Percentiles rank a stretch among this genome's conserved stretches.
Evolutionary conservation across 2,113 vertebrate genomes (phyloP).

Genomic region (Nettapus auritus): DNA sequence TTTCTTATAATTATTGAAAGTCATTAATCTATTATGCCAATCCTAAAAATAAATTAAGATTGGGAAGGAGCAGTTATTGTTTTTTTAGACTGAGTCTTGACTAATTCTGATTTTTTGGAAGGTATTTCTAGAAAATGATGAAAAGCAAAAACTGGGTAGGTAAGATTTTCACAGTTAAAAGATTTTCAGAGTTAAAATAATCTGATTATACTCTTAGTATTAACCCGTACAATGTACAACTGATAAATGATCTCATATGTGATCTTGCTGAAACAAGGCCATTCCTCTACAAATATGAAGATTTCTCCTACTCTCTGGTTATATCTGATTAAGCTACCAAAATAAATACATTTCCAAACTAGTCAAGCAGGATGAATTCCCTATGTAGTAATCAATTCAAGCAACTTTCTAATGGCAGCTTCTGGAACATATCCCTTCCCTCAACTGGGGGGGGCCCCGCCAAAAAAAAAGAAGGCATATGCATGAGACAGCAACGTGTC

Average conservation of each 20-base stretch:
- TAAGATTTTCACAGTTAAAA: not conserved
- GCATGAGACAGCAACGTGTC: not conserved
- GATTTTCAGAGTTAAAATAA: not conserved
- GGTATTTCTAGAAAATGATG: not conserved
- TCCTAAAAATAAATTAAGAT: not conserved
- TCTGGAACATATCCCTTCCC: too few relatives aligned
- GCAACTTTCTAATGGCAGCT: not conserved
- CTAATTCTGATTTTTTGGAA: not conserved
- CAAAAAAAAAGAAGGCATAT: not conserved
- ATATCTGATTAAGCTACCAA: not conserved
- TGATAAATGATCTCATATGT: not conserved
- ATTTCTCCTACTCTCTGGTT: not conserved
- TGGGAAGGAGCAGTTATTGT: not conserved
- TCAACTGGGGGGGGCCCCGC: too few relatives aligned
- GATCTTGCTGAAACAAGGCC: not conserved
- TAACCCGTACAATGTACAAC: not conserved
- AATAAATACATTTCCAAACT: not conserved
- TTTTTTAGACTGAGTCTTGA: not conserved
- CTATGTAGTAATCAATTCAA: not conserved
- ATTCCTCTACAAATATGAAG: not conserved
- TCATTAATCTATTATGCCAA: not conserved
- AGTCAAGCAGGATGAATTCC: not conserved
- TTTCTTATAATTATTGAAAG: not conserved
- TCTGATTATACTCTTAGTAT: not conserved
- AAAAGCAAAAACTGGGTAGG: not conserved